Evolutionary conservation across 2,888 invertebrate species (phyloP), one percentile per base, ranked within the genome.

Genomic region (Thelaira solivaga): DNA sequence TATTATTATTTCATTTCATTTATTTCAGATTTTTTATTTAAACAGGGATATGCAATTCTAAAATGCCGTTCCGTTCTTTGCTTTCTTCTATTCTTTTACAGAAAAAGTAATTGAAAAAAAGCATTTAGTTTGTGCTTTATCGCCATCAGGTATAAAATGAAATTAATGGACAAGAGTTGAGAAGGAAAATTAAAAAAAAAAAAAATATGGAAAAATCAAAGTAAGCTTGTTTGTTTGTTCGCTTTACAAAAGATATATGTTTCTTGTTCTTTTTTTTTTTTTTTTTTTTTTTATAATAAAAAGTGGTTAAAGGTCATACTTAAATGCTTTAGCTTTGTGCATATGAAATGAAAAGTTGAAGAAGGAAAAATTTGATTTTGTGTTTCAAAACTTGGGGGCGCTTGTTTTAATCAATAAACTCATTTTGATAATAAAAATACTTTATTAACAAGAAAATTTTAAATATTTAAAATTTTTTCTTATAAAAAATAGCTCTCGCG

Each of bases 121-220:
- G 36, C 22, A 29, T 49, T 61, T 61, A 41, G 24, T 61, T 24
- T 71, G 61, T 51, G 51, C 34, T 53, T 71, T 61, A 71, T 53
- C 53, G 72, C 73, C 73, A 59, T 65, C 57, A 59, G 73, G 34
- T 73, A 59, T 43, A 34, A 65, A 64, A 64, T 49, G 55, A 72
- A 64, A 65, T 65, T 73, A 49, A 64, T 10, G 47, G 41, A 45
- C 22, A 47, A 29, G 13, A 51, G 31, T 61, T 16, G 31, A 61
- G 51, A 41, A 61, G 24, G 34, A 29, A 39, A 61, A 71, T n/a
- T n/a, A n/a, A n/a, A n/a, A n/a, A n/a, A n/a, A n/a, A n/a, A n/a
- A 43, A 16, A 16, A 43, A 65, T 5, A 53, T 41, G 36, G 16
- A 43, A 39, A n/a, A 51, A 53, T 68, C 41, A 68, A 57, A 69